phyloP scores from a whole-genome alignment of 2,113 vertebrate genomes.

The Cyprinus carpio region DNA sequence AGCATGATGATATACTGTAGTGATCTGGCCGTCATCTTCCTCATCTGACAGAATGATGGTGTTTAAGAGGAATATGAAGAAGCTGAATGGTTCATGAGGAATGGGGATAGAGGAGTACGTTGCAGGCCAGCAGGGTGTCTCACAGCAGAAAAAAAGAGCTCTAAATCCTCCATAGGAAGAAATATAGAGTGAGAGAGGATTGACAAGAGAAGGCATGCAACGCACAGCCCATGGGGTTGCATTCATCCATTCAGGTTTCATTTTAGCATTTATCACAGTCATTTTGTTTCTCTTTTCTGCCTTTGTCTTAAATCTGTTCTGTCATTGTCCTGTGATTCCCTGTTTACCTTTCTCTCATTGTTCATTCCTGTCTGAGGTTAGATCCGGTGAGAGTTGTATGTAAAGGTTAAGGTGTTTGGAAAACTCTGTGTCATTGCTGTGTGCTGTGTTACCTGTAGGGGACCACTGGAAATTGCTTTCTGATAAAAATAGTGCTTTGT shows the following conservation, averaged over 20 bases:
- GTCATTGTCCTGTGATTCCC: slow-evolving; percentile 18
- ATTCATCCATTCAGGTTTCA: slow-evolving; percentile 42
- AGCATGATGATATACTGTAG: slow-evolving; percentile 6
- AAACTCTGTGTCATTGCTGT: slow-evolving; percentile 70
- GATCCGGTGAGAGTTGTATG: slow-evolving; percentile 56
- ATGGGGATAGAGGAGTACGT: slow-evolving; percentile 35
- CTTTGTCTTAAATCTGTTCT: slow-evolving; percentile 11
- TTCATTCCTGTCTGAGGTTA: slow-evolving; percentile 1
- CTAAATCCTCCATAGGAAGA: not conserved
- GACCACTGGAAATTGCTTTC: slow-evolving; percentile 72
- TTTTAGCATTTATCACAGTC: slow-evolving; percentile 36
- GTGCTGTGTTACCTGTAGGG: slow-evolving; percentile 69
- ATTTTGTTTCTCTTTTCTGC: not conserved
- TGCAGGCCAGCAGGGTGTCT: not conserved
- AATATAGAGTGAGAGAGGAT: slow-evolving; percentile 13
- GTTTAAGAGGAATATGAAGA: slow-evolving; percentile 10
- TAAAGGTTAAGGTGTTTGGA: slow-evolving; percentile 58
- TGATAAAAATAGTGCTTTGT: slow-evolving; percentile 76
- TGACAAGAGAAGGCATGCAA: slow-evolving; percentile 18
- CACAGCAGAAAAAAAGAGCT: not conserved
- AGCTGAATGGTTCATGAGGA: not conserved
- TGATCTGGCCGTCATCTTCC: not conserved
- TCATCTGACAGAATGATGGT: not conserved
- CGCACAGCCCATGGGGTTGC: not conserved
- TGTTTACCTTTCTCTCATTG: slow-evolving; percentile 28